Base-by-base conservation (phyloP, 1,140 invertebrate species). In the Hycleus phaleratus region DNA sequence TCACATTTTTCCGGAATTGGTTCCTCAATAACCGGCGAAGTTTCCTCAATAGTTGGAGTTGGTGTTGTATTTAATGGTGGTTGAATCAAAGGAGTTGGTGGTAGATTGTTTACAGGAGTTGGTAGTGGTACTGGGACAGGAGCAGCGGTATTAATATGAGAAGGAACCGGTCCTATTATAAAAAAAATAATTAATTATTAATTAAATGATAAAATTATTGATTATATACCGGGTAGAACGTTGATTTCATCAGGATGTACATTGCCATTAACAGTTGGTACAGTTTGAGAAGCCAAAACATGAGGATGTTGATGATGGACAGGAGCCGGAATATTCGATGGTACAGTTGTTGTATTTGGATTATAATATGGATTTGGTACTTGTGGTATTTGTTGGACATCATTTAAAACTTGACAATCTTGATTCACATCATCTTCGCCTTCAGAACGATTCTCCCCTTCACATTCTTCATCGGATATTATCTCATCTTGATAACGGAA, bases 401-500 rank as follows among this genome's bases (percentile, higher is more conserved):
- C 67, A 7, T 71, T 46, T 38, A 63, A 50, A 11, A 59, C 39
- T 3, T 57, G 64, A n/a, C 67, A 59, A 12, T 70, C 68, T 40
- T 59, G 66, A 11, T 51, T 53, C 3, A 61, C 55, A 8, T 84
- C 82, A 60, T 90, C 85, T 53, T 87, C 86, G 42, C 81, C 82
- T 65, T 87, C 84, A 18, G 82, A 82, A 50, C 83, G 84, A 18
- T 78, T 79, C 24, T 72, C 76, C 67, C 57, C 65, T 46, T 77
- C 75, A 61, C 77, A 77, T 63, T 91, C 88, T 65, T 91, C 89
- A 67, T 93, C 90, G 52, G 81, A 80, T 65, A 87, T 86, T 38
- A 89, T 82, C 64, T 90, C 84, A 75, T 91, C 84, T 81, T 97
- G 95, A 73, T 98, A 98, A 51, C 95, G 88, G 77, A 98, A 98